These are phyloP conservation scores for Cliona cf. orientalis DNA, from an alignment of 37 sponge, comb jelly and placozoan species.

Conservation along the genomic window DNA sequence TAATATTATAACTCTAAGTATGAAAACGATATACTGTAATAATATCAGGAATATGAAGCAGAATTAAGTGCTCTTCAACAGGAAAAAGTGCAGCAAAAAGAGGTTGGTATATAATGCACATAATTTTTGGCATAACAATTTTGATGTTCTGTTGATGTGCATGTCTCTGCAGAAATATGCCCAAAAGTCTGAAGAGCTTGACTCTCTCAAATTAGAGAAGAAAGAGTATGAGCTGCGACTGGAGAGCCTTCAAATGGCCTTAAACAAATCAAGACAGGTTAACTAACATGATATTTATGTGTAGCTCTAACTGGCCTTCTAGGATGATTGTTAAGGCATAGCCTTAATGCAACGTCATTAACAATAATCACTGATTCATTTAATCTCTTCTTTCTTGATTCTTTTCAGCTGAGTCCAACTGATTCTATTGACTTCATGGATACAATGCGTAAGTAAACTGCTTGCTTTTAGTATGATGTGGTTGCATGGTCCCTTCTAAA, in stretches of 20 bases:
- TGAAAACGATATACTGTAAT: background rate
- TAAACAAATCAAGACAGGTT: constrained; percentile 17
- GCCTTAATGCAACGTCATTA: too few relatives aligned
- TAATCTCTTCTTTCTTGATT: too few relatives aligned
- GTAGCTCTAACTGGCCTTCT: too few relatives aligned
- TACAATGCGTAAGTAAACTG: too few relatives aligned
- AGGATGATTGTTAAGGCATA: too few relatives aligned
- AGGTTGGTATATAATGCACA: background rate
- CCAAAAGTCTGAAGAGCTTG: constrained; percentile 30
- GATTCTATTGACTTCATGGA: too few relatives aligned
- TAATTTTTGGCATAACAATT: background rate
- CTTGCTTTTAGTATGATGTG: too few relatives aligned
- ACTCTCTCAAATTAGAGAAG: constrained; percentile 17
- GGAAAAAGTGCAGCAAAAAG: constrained; percentile 44
- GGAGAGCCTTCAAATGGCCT: constrained; percentile 35
- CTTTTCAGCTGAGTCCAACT: too few relatives aligned
- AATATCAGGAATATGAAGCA: constrained; percentile 23
- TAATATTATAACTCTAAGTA: background rate
- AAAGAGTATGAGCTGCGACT: constrained; percentile 37
- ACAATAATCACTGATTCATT: too few relatives aligned
- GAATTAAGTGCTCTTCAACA: constrained; percentile 30
- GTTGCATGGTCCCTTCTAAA: too few relatives aligned
- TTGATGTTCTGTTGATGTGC: background rate
- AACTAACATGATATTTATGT: background rate
- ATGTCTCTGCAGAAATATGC: constrained; percentile 5